Percentiles rank a stretch among this genome's conserved stretches.
Conservation (phyloP, 2,888 invertebrate genomes). For the Pandemis heparana region DNA sequence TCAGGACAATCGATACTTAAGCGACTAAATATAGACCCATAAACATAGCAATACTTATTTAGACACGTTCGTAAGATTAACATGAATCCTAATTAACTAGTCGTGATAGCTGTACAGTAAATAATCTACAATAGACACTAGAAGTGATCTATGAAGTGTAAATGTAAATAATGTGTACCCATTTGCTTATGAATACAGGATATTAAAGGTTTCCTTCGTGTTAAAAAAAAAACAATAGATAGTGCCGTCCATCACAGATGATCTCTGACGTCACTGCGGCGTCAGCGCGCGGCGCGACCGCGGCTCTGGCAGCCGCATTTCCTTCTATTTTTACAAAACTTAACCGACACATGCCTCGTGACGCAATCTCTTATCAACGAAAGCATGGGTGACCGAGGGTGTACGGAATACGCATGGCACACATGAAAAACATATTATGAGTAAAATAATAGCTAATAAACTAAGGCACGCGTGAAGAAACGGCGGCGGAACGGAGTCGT, state of each 20-base stretch:
- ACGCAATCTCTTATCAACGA: not conserved
- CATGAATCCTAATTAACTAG: no score
- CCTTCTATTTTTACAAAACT: slow-evolving; percentile 7
- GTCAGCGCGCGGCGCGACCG: not conserved
- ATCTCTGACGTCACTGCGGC: not conserved
- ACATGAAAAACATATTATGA: not conserved
- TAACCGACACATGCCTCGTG: not conserved
- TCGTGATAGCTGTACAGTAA: no score
- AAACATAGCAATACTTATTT: not conserved
- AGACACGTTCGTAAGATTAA: not conserved
- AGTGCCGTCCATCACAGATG: not conserved
- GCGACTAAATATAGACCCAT: not conserved
- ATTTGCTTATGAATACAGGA: not conserved
- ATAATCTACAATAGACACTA: not conserved
- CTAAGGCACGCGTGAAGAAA: slow-evolving; percentile 23
- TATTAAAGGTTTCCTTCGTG: slow-evolving; percentile 2
- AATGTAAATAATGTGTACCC: not conserved
- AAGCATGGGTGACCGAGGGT: not conserved
- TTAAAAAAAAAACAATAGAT: not conserved
- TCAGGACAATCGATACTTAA: slow-evolving; percentile 1
- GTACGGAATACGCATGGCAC: not conserved
- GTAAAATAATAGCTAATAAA: slow-evolving; percentile 7
- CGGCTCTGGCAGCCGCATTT: not conserved
- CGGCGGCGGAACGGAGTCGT: slow-evolving; percentile 28
- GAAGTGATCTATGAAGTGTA: not conserved